Conservation (phyloP, 2,888 invertebrate genomes). For the Hyposoter didymator region DNA sequence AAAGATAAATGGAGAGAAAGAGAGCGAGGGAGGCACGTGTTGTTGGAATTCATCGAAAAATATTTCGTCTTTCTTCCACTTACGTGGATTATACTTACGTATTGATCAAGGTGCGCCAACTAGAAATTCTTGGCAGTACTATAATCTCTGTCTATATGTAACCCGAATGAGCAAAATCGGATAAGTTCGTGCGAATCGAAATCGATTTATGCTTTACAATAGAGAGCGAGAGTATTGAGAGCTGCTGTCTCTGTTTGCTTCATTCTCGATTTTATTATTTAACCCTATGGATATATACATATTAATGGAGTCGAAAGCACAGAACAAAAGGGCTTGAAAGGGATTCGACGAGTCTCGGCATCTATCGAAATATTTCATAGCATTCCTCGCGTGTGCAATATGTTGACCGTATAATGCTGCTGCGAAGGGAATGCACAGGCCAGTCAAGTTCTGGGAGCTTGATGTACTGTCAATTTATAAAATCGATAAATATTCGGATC, state of each 20-base stretch:
- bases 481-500: constrained; percentile 63
- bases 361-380: constrained; percentile 58
- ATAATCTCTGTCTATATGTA: constrained; percentile 4
- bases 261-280: constrained; percentile 49
- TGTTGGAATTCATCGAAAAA: constrained; percentile 22
- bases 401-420: constrained; percentile 5
- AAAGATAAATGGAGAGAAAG: background rate
- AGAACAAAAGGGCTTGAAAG: constrained; percentile 24
- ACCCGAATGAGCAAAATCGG: constrained; percentile 34
- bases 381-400: constrained; percentile 11
- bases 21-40: background rate
- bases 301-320: background rate
- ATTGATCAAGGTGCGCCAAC: constrained; percentile 56
- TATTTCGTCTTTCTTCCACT: constrained; percentile 12
- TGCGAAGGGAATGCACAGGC: constrained; percentile 11
- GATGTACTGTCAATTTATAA: constrained; percentile 55
- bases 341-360: constrained; percentile 19
- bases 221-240: constrained; percentile 21
- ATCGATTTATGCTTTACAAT: constrained; percentile 48
- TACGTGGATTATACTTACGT: background rate
- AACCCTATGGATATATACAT: background rate
- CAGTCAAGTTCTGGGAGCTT: constrained; percentile 1
- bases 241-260: constrained; percentile 32
- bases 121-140: constrained; percentile 22
- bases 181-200: constrained; percentile 53